Base-by-base conservation (phyloP, 2,888 invertebrate species). In the Rotaria socialis region DNA sequence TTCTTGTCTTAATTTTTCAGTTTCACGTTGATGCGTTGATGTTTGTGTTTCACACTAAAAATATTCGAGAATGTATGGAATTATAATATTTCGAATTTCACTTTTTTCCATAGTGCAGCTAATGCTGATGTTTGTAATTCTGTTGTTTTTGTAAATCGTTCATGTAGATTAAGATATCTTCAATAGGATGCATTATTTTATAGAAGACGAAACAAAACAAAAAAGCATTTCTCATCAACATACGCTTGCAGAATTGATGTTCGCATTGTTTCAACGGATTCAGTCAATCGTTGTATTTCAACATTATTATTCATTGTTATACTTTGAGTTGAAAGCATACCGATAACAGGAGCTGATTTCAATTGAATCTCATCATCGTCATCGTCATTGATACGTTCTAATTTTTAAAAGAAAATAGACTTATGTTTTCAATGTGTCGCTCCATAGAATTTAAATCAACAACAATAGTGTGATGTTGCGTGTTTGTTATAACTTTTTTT, bases 101-200 rank as follows among this genome's bases (percentile, higher is more conserved):
- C 80, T 47, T 47, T 47, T 80, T 80, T 43, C 80, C 80, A 80
- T 47, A 80, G 80, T 24, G 80, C 24, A 24, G 47, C 11, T 22
- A 80, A 47, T 80, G 80, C 80, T 11, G 80, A 80, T 80, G 80
- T 80, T 47, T 80, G 80, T 47, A 80, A 80, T 80, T 80, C 80
- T 1, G 80, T 80, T 80, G 80, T 47, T n/a, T 80, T 80, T 43
- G 80, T 80, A 80, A 80, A 80, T 47, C 80, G 47, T 47, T 80
- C 80, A 47, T 80, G 43, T 47, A 80, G 14, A 22, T 80, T n/a
- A 43, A 80, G 24, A 80, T 80, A 80, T 24, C 80, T 80, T 10
- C 0, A 67, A 35, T 35, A 35, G 3, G 16, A 16, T 16, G 35
- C 35, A 67, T 4, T 67, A 24, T 67, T 27, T 35, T 5, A 8